phyloP scores from a whole-genome alignment of 2,888 invertebrate species.

The Brachyptera putata region DNA sequence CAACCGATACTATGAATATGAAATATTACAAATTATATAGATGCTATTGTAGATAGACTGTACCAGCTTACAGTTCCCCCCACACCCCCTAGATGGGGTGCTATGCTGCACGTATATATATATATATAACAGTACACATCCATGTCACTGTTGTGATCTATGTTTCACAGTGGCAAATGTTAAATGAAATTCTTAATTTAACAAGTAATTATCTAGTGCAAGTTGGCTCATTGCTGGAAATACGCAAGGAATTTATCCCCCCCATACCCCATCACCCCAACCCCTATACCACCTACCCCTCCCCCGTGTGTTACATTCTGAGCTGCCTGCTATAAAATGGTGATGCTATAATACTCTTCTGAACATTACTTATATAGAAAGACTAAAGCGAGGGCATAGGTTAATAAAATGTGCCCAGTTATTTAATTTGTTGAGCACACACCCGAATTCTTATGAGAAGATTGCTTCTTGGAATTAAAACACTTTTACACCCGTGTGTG shows the following conservation, averaged over 20 bases:
- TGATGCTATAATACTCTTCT: background rate
- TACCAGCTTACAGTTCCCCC: too few relatives aligned
- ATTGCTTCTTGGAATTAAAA: background rate
- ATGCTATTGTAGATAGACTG: too few relatives aligned
- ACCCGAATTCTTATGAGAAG: background rate
- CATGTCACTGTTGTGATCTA: conserved; percentile 34
- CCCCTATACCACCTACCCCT: too few relatives aligned
- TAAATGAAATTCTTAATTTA: conserved; percentile 50
- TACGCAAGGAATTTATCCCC: conserved; percentile 28
- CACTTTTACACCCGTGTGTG: too few relatives aligned
- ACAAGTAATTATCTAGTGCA: conserved; percentile 43
- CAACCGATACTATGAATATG: too few relatives aligned
- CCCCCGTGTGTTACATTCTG: too few relatives aligned
- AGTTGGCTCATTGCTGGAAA: conserved; percentile 32
- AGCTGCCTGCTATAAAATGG: background rate
- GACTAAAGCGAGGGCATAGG: background rate
- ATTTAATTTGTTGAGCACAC: conserved; percentile 4
- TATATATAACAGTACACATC: too few relatives aligned
- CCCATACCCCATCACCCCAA: too few relatives aligned
- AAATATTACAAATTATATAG: too few relatives aligned
- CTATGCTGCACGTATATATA: too few relatives aligned
- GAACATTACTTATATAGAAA: conserved; percentile 4
- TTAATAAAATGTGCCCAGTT: conserved; percentile 10
- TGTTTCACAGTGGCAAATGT: conserved; percentile 44
- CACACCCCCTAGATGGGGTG: too few relatives aligned